These are phyloP conservation scores for Helicoverpa assulta DNA, from an alignment of 2,888 invertebrate species.

Conservation along the genomic window DNA sequence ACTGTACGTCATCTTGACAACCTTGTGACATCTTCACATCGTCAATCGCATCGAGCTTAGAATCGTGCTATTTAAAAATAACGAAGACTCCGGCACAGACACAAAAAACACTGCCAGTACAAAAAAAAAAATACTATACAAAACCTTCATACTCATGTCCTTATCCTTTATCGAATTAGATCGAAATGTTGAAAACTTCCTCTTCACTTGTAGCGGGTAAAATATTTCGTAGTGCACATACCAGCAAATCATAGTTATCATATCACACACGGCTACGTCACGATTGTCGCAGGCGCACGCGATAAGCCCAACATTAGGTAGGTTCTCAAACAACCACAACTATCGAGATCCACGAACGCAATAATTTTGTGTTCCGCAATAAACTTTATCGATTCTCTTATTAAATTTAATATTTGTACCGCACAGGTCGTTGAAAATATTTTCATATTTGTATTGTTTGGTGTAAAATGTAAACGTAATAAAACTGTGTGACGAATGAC, in stretches of 20 bases:
- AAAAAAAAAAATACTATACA: constrained; percentile 8
- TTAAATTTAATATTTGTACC: constrained; percentile 82
- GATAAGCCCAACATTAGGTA: constrained; percentile 83
- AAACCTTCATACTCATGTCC: constrained; percentile 5
- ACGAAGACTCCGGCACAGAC: constrained; percentile 6
- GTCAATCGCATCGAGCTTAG: too few species aligned
- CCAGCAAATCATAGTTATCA: constrained; percentile 70
- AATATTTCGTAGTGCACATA: constrained; percentile 67
- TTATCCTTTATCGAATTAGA: constrained; percentile 24
- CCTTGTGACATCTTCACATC: not conserved
- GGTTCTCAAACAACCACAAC: constrained; percentile 80
- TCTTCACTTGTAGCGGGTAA: constrained; percentile 50
- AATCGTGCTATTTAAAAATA: constrained; percentile 13
- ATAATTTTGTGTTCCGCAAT: constrained; percentile 85
- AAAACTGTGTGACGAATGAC: not conserved
- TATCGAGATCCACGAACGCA: constrained; percentile 89
- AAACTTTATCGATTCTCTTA: constrained; percentile 87
- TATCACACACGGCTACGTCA: constrained; percentile 80
- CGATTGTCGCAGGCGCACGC: constrained; percentile 83
- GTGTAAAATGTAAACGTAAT: constrained; percentile 5
- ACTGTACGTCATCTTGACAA: constrained; percentile 9
- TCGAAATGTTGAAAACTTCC: constrained; percentile 43
- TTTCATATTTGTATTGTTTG: constrained; percentile 12
- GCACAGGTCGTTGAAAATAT: constrained; percentile 52
- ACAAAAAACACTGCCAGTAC: not conserved